A percentile compares a stretch with the other conserved stretches of the same genome.
Evolutionary conservation across 2,797 vertebrate species (phyloP).

Genomic region (Dallia pectoralis): DNA sequence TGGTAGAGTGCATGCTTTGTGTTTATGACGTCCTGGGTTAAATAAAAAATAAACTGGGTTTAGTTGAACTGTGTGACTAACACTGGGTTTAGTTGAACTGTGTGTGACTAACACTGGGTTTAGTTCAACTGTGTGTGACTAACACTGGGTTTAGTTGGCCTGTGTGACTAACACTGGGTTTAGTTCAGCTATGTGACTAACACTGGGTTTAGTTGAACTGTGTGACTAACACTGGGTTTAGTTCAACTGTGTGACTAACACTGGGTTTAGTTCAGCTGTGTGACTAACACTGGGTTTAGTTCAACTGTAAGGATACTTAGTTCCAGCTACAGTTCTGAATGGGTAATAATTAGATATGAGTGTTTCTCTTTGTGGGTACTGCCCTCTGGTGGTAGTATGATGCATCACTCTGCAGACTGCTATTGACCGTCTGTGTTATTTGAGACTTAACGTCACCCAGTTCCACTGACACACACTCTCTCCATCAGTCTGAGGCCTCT

Average conservation of each 20-base stretch:
- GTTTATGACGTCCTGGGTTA: no score
- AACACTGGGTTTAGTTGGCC: neutral
- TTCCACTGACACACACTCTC: neutral
- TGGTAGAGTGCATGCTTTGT: no score
- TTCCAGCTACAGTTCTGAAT: neutral
- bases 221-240: no score
- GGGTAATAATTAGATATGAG: neutral
- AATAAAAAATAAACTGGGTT: neutral
- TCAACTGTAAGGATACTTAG: neutral
- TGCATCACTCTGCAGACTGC: neutral
- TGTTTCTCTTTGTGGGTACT: slow-evolving; percentile 21
- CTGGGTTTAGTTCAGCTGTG: no score
- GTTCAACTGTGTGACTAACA: no score
- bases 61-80: neutral
- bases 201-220: no score
- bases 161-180: neutral
- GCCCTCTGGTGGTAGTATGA: slow-evolving; percentile 52
- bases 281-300: neutral
- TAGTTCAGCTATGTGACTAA: no score
- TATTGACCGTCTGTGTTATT: no score
- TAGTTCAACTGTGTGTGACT: neutral
- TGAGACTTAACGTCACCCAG: neutral
- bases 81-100: neutral
- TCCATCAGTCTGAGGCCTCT: slow-evolving; percentile 85
- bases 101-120: neutral